phyloP scores from a whole-genome alignment of 2,797 vertebrate genomes.

The Crocodylus rhombifer region DNA sequence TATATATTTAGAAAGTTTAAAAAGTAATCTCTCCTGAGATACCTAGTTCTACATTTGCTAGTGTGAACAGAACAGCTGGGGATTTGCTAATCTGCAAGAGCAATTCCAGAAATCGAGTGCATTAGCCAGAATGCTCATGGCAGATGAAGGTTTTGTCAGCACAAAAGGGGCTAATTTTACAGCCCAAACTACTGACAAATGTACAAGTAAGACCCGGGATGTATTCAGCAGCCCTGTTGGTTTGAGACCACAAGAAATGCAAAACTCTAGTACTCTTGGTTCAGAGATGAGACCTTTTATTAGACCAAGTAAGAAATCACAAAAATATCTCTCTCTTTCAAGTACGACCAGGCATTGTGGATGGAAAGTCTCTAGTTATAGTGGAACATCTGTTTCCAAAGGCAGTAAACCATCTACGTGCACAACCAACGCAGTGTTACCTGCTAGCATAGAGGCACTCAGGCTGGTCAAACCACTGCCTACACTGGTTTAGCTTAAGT shows the following conservation, averaged over 20 bases:
- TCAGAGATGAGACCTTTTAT: no score
- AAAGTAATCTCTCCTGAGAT: neutral
- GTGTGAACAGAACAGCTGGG: neutral
- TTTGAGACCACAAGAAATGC: no score
- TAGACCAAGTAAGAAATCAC: no score
- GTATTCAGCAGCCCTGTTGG: no score
- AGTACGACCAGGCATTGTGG: neutral
- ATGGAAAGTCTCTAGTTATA: neutral
- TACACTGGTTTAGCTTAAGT: neutral
- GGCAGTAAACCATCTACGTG: neutral
- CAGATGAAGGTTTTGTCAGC: neutral
- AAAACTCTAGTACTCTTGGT: no score
- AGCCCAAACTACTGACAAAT: neutral
- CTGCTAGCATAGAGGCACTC: neutral
- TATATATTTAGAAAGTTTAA: neutral
- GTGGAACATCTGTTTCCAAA: neutral
- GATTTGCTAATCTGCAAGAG: neutral
- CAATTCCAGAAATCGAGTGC: conserved; percentile 7
- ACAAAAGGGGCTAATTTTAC: neutral
- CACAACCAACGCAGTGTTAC: neutral
- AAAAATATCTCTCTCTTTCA: no score
- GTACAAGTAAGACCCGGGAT: neutral
- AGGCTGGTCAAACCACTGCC: neutral
- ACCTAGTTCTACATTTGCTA: conserved; percentile 20
- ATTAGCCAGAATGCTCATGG: neutral